Evolutionary conservation across 2,113 vertebrate genomes (phyloP).

Genomic region (Laticauda colubrina): DNA sequence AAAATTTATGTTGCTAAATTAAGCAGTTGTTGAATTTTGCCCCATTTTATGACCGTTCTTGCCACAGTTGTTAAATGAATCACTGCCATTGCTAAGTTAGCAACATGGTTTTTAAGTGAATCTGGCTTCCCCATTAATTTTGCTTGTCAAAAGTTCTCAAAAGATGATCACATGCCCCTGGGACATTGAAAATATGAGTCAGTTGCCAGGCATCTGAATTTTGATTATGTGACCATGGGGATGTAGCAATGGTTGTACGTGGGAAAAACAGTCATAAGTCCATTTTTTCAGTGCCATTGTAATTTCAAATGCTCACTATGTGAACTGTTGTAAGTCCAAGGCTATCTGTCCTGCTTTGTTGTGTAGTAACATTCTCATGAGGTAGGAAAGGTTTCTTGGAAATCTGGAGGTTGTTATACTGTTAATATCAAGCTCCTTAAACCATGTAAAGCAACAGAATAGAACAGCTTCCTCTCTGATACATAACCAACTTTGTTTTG

Average conservation of each 20-base stretch:
- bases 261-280: not conserved
- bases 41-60: not conserved
- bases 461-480: not conserved
- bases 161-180: too few species aligned
- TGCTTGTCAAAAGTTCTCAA: not conserved
- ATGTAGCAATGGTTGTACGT: not conserved
- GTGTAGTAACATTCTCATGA: not conserved
- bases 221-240: not conserved
- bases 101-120: not conserved
- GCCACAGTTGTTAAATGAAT: not conserved
- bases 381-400: too few species aligned
- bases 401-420: not conserved
- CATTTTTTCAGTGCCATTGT: too few species aligned
- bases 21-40: not conserved
- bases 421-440: not conserved
- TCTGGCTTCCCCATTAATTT: not conserved
- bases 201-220: not conserved
- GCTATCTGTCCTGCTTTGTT: not conserved
- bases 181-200: not conserved
- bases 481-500: not conserved
- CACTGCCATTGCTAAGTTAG: not conserved
- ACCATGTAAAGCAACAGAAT: not conserved
- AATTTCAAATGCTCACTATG: too few species aligned
- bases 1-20: not conserved
- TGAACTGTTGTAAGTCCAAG: too few species aligned